A percentile compares a stretch with the other conserved stretches of the same genome.
These are phyloP conservation scores for Premnoplex brunnescens DNA, from an alignment of 2,797 vertebrate species.

Conservation along the genomic window DNA sequence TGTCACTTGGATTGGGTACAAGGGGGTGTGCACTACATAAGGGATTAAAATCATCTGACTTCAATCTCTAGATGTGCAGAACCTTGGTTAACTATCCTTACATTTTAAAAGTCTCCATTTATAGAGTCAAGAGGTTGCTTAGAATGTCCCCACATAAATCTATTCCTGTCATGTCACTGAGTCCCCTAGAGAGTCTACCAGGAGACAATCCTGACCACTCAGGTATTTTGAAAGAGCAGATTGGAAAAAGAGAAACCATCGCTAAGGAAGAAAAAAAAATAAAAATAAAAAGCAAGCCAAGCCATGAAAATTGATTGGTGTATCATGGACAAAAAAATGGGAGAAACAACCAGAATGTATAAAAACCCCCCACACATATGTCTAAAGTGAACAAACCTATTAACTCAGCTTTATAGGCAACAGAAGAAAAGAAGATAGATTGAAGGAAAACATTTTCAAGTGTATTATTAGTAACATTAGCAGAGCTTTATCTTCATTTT, in stretches of 20 bases:
- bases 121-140: not conserved
- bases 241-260: not conserved
- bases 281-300: not conserved
- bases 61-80: not conserved
- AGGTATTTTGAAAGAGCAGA: not conserved
- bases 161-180: not conserved
- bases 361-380: not conserved
- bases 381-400: not conserved
- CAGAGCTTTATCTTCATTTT: not conserved
- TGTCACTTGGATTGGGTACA: not conserved
- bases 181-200: not conserved
- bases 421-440: not conserved
- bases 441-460: not conserved
- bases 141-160: not conserved
- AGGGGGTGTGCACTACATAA: not conserved
- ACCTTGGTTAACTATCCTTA: not conserved
- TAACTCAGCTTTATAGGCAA: not conserved
- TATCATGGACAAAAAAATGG: slow-evolving; percentile 18
- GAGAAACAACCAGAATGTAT: not conserved
- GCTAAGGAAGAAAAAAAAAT: not conserved
- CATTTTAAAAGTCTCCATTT: not conserved
- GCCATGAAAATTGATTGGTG: not conserved
- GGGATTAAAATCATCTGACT: not conserved
- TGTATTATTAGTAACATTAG: not conserved
- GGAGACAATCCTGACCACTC: not conserved